These are phyloP conservation scores for human DNA, from an alignment of 2,113 vertebrate species.

Conservation along the genomic window DNA sequence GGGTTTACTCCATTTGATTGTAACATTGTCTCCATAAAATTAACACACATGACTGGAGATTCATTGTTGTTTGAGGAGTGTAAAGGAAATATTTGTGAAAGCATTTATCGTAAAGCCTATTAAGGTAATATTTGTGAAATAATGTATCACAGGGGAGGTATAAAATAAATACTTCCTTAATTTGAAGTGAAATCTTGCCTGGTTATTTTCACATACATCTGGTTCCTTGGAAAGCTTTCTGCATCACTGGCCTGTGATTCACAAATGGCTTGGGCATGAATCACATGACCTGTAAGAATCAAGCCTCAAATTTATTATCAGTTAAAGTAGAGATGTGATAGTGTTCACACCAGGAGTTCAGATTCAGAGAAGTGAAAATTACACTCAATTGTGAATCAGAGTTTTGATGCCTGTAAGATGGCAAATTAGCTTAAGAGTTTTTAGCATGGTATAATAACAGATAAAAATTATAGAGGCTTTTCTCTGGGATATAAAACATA, in stretches of 20 bases:
- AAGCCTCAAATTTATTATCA: not conserved
- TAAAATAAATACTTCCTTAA: not conserved
- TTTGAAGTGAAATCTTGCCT: not conserved
- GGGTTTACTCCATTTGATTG: not conserved
- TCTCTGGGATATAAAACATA: not conserved
- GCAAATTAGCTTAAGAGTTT: not conserved
- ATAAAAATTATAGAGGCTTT: not conserved
- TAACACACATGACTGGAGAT: not conserved
- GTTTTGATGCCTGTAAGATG: not conserved
- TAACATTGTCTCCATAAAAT: not conserved
- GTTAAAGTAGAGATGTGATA: not conserved
- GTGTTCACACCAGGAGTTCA: not conserved
- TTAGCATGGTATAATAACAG: not conserved
- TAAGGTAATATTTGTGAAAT: not conserved
- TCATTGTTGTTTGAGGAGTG: not conserved
- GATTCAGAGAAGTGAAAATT: not conserved
- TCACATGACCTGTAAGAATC: not conserved
- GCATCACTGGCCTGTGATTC: not conserved
- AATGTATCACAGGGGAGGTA: not conserved
- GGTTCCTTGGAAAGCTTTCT: not conserved
- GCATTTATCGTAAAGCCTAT: not conserved
- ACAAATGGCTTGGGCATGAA: no score
- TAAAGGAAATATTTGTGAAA: not conserved
- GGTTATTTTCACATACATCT: not conserved
- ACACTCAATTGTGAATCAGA: not conserved